Evolutionary conservation across 2,888 invertebrate species (phyloP).

Genomic region (Eristalis tenax): DNA sequence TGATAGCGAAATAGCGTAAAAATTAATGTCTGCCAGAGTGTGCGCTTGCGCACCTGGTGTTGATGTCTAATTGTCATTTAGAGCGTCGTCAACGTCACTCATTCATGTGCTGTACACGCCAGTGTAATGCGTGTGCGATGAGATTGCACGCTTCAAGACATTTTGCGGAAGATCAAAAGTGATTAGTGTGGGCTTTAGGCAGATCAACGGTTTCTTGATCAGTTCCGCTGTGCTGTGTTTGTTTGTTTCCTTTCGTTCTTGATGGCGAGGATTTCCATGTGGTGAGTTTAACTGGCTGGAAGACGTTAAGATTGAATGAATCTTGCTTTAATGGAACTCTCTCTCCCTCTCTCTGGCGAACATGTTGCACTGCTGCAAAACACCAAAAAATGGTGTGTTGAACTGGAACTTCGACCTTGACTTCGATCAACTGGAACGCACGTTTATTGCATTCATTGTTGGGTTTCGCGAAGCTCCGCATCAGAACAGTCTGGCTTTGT

Average conservation of each 20-base stretch:
- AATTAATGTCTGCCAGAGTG: slow-evolving; percentile 32
- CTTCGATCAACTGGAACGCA: too few species aligned
- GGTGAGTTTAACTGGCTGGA: background rate
- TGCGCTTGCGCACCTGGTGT: slow-evolving; percentile 53
- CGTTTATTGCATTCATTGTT: too few species aligned
- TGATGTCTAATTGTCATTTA: slow-evolving; percentile 38
- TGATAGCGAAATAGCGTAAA: slow-evolving; percentile 52
- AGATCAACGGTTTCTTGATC: background rate
- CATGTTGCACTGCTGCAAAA: too few species aligned
- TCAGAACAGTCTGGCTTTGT: too few species aligned
- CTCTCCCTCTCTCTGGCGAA: background rate
- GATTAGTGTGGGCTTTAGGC: background rate
- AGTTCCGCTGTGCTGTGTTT: background rate
- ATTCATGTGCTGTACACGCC: background rate
- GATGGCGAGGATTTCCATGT: background rate
- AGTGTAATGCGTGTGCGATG: background rate
- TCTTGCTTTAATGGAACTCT: background rate
- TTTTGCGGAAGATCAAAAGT: background rate
- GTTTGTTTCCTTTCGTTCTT: background rate
- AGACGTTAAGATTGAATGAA: too few species aligned
- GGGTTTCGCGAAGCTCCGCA: too few species aligned
- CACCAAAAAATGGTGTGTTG: too few species aligned
- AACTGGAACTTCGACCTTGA: too few species aligned
- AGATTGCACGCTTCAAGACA: background rate
- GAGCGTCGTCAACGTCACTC: slow-evolving; percentile 25